phyloP scores from a whole-genome alignment of 2,797 vertebrate genomes.

The Natrix natrix region DNA sequence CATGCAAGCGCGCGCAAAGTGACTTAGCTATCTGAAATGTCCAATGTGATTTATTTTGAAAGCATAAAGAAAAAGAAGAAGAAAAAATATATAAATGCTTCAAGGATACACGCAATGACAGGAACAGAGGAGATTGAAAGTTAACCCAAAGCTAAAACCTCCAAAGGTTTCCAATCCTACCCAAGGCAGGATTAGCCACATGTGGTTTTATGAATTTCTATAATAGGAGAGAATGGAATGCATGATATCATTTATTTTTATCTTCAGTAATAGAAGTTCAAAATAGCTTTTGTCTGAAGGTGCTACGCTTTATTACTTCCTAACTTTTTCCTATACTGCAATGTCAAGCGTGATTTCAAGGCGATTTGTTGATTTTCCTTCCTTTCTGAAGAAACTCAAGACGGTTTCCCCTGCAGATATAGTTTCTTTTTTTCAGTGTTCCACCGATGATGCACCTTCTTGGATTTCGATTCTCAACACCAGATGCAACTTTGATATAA shows the following conservation, averaged over 20 bases:
- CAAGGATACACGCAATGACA: constrained; percentile 17
- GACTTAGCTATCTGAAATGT: background rate
- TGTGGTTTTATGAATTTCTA: constrained; percentile 19
- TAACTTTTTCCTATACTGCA: constrained; percentile 28
- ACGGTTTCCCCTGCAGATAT: constrained; percentile 49
- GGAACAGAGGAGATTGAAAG: background rate
- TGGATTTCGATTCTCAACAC: background rate
- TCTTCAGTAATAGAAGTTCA: background rate
- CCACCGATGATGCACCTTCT: constrained; percentile 35
- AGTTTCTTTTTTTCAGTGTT: constrained; percentile 33
- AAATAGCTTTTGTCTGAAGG: constrained; percentile 44
- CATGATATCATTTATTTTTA: constrained; percentile 11
- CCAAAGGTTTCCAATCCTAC: background rate
- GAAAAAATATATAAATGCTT: background rate
- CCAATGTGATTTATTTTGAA: background rate
- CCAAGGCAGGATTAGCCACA: constrained; percentile 11
- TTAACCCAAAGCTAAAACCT: constrained; percentile 31
- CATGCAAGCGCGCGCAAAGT: too few relatives aligned
- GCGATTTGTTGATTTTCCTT: constrained; percentile 38
- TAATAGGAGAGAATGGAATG: constrained; percentile 46
- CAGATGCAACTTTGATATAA: background rate
- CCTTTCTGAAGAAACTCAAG: constrained; percentile 9
- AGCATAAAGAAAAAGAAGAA: background rate
- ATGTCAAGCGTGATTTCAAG: constrained; percentile 7
- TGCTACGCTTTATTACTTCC: constrained; percentile 34